Evolutionary conservation across 2,888 invertebrate genomes (phyloP).

Genomic region (Tiphia femorata): DNA sequence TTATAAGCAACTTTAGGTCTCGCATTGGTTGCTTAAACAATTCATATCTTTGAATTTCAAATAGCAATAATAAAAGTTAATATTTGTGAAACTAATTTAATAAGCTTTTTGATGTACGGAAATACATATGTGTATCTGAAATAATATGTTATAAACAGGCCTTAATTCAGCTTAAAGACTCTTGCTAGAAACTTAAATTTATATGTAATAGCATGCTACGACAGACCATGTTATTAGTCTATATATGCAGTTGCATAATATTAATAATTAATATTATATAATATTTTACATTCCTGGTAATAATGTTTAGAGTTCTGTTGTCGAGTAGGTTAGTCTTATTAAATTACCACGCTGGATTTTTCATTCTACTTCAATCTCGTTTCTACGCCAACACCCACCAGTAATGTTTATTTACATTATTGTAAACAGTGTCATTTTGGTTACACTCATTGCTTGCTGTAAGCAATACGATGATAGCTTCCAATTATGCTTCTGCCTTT

Average conservation of each 20-base stretch:
- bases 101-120: conserved; percentile 45
- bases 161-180: conserved; percentile 48
- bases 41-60: conserved; percentile 6
- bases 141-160: conserved; percentile 55
- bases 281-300: conserved; percentile 61
- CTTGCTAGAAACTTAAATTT: conserved; percentile 60
- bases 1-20: not conserved
- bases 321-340: conserved; percentile 19
- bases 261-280: conserved; percentile 63
- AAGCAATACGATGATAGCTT: conserved; percentile 49
- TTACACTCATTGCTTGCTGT: conserved; percentile 45
- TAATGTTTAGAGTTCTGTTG: conserved; percentile 37
- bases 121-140: conserved; percentile 47
- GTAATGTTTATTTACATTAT: conserved; percentile 63
- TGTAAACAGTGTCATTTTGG: conserved; percentile 54
- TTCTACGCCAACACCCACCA: conserved; percentile 52
- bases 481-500: conserved; percentile 42
- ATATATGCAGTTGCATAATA: conserved; percentile 56
- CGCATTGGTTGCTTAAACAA: conserved; percentile 3
- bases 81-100: conserved; percentile 36
- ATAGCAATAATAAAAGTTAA: conserved; percentile 19
- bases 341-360: conserved; percentile 33
- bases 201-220: conserved; percentile 56
- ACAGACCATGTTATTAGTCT: conserved; percentile 53
- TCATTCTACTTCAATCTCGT: conserved; percentile 50